phyloP scores from a whole-genome alignment of 2,113 vertebrate genomes.

The Ifrita kowaldi region DNA sequence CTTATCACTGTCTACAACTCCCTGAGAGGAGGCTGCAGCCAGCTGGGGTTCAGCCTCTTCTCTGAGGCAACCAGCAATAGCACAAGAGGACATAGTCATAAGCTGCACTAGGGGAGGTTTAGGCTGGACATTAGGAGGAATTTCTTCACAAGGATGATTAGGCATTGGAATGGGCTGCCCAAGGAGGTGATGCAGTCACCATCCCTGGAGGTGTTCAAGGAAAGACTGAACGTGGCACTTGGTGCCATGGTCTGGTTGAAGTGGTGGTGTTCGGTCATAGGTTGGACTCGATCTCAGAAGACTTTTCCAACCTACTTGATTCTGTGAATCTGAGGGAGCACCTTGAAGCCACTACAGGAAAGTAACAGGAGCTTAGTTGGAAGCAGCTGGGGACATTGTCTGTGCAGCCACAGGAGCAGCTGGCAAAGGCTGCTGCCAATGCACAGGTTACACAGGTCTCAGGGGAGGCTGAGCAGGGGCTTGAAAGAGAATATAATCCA shows the following conservation, averaged over 20 bases:
- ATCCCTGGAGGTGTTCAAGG: background rate
- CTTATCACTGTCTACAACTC: accelerated
- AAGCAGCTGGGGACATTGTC: background rate
- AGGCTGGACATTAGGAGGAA: background rate
- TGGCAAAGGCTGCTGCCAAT: accelerated
- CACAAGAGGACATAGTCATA: background rate
- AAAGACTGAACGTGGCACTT: background rate
- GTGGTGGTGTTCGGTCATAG: background rate
- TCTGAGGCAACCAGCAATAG: background rate
- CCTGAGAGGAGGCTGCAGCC: background rate
- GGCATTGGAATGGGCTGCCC: background rate
- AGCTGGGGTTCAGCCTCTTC: background rate
- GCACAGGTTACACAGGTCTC: background rate
- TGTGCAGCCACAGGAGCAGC: background rate
- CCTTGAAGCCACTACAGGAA: background rate
- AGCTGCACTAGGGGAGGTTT: background rate
- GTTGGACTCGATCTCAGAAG: background rate
- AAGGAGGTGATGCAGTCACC: background rate
- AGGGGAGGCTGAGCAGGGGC: background rate
- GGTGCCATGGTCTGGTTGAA: background rate
- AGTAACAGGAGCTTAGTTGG: accelerated
- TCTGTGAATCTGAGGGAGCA: background rate
- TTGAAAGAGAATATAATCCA: background rate
- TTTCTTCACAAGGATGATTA: background rate
- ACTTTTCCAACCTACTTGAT: background rate